These are phyloP conservation scores for Mantis religiosa DNA, from an alignment of 2,888 invertebrate species.

Conservation along the genomic window DNA sequence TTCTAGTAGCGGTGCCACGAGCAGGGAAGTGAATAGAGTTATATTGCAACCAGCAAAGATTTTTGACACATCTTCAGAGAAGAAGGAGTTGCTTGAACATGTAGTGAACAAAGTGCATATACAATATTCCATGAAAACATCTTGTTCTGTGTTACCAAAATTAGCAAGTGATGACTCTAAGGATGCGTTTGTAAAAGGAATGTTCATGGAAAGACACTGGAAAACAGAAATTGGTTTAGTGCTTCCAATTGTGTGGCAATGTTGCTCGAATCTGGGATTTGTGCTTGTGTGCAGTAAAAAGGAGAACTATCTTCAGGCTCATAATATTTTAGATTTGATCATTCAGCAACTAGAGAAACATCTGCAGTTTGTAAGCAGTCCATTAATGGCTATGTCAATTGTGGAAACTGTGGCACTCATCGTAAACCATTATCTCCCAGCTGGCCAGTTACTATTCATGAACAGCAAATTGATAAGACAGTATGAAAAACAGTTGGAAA, in stretches of 20 bases:
- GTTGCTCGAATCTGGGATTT: conserved; percentile 23
- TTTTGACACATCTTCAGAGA: conserved; percentile 26
- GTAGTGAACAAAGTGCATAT: conserved; percentile 24
- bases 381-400: conserved; percentile 22
- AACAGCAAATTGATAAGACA: conserved; percentile 25
- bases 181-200: conserved; percentile 21
- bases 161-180: not conserved
- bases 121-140: conserved; percentile 26
- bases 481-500: conserved; percentile 28
- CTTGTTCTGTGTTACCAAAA: conserved; percentile 20
- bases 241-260: conserved; percentile 27
- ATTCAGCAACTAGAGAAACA: conserved; percentile 25
- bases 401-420: conserved; percentile 28
- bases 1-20: not conserved
- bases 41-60: not conserved
- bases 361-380: conserved; percentile 28
- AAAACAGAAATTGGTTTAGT: conserved; percentile 9
- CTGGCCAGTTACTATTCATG: conserved; percentile 27
- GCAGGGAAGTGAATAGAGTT: not conserved
- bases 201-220: conserved; percentile 28
- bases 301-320: conserved; percentile 25
- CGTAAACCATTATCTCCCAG: conserved; percentile 30
- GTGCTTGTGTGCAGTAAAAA: conserved; percentile 19
- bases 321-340: conserved; percentile 28
- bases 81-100: conserved; percentile 23